Conservation (phyloP, 2,888 invertebrate species). For the Cepaea hortensis region DNA sequence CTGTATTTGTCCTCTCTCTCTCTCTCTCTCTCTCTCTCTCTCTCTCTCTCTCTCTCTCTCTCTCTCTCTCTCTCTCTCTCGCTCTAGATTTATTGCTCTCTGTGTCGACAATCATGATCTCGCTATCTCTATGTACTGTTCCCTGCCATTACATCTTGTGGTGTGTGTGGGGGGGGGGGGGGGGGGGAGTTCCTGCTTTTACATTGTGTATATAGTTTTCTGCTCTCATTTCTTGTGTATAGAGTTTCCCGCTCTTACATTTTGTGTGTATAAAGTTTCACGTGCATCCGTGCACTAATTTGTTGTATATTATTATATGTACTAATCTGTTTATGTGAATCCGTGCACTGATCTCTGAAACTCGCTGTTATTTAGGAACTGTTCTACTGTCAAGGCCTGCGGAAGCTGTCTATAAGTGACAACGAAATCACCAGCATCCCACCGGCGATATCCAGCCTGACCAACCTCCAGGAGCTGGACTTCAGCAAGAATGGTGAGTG, state of each 20-base stretch:
- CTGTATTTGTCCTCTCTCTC: background rate
- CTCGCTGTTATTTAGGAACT: conserved; percentile 80
- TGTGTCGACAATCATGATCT: no score
- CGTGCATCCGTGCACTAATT: no score
- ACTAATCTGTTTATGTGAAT: no score
- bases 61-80: conserved; percentile 41
- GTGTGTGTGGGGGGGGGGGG: no score
- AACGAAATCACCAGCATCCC: conserved; percentile 92
- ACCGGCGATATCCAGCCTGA: conserved; percentile 89
- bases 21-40: conserved; percentile 4
- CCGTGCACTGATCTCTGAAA: no score
- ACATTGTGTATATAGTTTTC: no score
- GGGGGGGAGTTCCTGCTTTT: no score
- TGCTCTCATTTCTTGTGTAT: background rate
- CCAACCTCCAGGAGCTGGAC: conserved; percentile 87
- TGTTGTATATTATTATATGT: no score
- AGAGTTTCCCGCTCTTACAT: background rate
- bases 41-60: conserved; percentile 15
- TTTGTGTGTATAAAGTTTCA: background rate
- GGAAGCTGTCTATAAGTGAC: conserved; percentile 89
- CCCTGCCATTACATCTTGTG: background rate
- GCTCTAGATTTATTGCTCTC: conserved; percentile 33
- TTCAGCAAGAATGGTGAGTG: conserved; percentile 87
- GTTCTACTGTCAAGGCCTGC: conserved; percentile 94
- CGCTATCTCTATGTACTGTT: no score